These are phyloP conservation scores for Halictus rubicundus DNA, from an alignment of 1,140 invertebrate genomes.

Conservation along the genomic window DNA sequence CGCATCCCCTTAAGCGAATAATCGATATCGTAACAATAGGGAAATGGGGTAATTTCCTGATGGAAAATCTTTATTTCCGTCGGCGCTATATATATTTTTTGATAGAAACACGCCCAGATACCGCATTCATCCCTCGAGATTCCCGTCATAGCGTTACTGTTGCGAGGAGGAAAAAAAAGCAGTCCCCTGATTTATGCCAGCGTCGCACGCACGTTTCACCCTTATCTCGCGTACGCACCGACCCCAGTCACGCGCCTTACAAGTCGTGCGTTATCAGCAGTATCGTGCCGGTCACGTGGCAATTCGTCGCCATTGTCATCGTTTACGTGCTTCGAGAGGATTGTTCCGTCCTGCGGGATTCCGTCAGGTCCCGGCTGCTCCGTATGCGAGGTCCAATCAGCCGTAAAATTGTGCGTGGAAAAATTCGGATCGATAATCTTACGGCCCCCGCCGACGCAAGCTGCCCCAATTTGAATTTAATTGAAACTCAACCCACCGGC, in stretches of 20 bases:
- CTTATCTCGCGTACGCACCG: slow-evolving; percentile 62
- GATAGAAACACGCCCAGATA: too few relatives aligned
- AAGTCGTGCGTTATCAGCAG: slow-evolving; percentile 52
- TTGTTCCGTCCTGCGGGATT: slow-evolving; percentile 2
- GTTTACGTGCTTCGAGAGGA: slow-evolving; percentile 25
- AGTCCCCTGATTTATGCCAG: slow-evolving; percentile 63
- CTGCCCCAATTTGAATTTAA: too few relatives aligned
- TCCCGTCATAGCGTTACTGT: slow-evolving; percentile 31
- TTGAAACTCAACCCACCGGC: too few relatives aligned
- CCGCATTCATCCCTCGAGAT: slow-evolving; percentile 46
- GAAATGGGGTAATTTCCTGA: too few relatives aligned
- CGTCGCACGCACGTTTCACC: slow-evolving; percentile 59
- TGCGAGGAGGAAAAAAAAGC: slow-evolving; percentile 27
- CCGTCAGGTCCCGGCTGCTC: not conserved
- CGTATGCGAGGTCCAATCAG: slow-evolving; percentile 43
- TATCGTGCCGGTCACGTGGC: slow-evolving; percentile 53
- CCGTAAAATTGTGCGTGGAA: slow-evolving; percentile 35
- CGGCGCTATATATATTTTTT: not conserved
- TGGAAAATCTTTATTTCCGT: not conserved
- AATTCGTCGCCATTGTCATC: slow-evolving; percentile 50
- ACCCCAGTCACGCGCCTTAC: slow-evolving; percentile 42
- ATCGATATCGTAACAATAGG: too few relatives aligned
- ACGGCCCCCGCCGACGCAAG: too few relatives aligned
- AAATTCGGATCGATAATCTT: not conserved
- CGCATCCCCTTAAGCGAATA: too few relatives aligned